Evolutionary conservation across 1,140 invertebrate genomes (phyloP).

Genomic region (Arctopsyche grandis): DNA sequence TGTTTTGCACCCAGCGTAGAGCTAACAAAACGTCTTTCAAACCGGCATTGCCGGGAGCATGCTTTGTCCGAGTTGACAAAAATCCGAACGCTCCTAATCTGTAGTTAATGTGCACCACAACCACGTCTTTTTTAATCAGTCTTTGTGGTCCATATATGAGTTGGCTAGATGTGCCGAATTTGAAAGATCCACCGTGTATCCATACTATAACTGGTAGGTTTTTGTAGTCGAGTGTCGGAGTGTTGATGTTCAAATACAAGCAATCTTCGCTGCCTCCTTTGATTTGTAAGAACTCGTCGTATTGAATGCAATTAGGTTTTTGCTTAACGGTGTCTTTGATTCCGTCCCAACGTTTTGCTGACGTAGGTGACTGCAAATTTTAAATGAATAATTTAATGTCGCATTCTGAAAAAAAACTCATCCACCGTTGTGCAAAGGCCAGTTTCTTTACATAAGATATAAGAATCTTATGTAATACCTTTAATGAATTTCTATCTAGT

Average conservation of each 20-base stretch:
- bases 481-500: slow-evolving; percentile 63
- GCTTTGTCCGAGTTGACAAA: slow-evolving; percentile 68
- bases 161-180: slow-evolving; percentile 65
- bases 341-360: slow-evolving; percentile 62
- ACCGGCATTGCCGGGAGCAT: slow-evolving; percentile 70
- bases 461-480: slow-evolving; percentile 57
- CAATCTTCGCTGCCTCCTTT: slow-evolving; percentile 58
- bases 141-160: slow-evolving; percentile 70
- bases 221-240: slow-evolving; percentile 55
- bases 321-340: slow-evolving; percentile 59
- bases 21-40: slow-evolving; percentile 70
- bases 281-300: slow-evolving; percentile 11
- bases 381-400: too few relatives aligned
- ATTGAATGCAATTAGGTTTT: slow-evolving; percentile 55
- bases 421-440: slow-evolving; percentile 55
- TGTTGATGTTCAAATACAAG: slow-evolving; percentile 59
- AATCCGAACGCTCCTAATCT: slow-evolving; percentile 74
- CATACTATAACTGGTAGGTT: slow-evolving; percentile 72
- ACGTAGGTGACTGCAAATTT: slow-evolving; percentile 62
- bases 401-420: slow-evolving; percentile 61
- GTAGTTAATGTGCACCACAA: slow-evolving; percentile 77
- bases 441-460: background rate
- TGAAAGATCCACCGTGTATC: slow-evolving; percentile 74
- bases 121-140: slow-evolving; percentile 71
- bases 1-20: slow-evolving; percentile 68